A percentile compares a stretch with the other conserved stretches of the same genome.
These are phyloP conservation scores for Siniperca scherzeri DNA, from an alignment of 2,797 vertebrate genomes.

Conservation along the genomic window DNA sequence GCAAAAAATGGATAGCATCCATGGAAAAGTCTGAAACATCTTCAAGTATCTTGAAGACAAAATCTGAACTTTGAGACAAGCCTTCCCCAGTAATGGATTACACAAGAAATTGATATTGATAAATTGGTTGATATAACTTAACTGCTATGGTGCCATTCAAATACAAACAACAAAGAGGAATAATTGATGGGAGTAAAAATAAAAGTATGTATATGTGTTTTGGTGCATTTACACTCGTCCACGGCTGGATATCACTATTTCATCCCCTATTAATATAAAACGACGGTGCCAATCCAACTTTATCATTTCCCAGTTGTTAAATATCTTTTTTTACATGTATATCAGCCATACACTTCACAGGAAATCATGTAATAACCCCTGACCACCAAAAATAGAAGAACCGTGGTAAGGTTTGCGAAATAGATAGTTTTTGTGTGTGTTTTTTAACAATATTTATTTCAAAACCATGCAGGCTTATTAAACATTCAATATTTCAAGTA, in stretches of 20 bases:
- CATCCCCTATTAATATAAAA: fast-evolving
- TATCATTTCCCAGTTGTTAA: fast-evolving
- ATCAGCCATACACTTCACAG: neutral
- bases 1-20: too few species aligned
- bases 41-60: neutral
- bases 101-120: too few species aligned
- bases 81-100: neutral
- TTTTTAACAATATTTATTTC: too few species aligned
- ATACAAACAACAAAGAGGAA: neutral
- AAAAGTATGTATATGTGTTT: neutral
- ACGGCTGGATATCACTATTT: neutral
- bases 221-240: neutral
- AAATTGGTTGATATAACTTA: too few species aligned
- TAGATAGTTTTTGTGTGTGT: too few species aligned
- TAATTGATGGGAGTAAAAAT: neutral
- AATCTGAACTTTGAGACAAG: neutral
- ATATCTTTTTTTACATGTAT: neutral
- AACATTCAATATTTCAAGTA: too few species aligned
- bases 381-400: neutral
- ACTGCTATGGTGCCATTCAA: neutral
- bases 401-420: too few species aligned
- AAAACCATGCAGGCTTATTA: too few species aligned
- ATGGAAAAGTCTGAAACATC: neutral
- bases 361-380: neutral
- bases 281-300: neutral